Base-by-base conservation (phyloP, 2,797 vertebrate species). In the Lutjanus campechanus region DNA sequence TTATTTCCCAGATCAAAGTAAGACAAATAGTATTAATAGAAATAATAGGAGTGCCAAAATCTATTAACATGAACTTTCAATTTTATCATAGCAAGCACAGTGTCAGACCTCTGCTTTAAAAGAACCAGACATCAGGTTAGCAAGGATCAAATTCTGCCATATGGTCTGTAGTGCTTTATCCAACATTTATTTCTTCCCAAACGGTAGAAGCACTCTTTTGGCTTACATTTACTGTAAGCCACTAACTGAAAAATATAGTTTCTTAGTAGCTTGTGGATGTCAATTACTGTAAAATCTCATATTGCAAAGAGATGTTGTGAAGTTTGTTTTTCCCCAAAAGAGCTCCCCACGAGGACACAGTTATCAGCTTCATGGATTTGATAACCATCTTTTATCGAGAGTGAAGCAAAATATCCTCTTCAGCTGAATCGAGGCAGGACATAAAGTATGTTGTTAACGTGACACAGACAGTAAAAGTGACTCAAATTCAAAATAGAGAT, bases 401-500 rank as follows among this genome's bases (percentile, higher is more conserved):
- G 5, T 16, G 19, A 74, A 70, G 25, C 16, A 25, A 73, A 71
- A 47, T 17, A 44, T 64, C 20, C 20, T 56, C 17, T 62, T 61
- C 25, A 29, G 1, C 22, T 41, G 43, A 11, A 68, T 59, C 0
- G 13, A 66, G 19, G 49, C 55, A 55, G 69, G 11, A 61, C 43
- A 41, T 53, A 19, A 76, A 69, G 44, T 10, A 63, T 62, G 49
- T 54, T 62, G 63, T 78, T 3, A 49, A 56, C 0, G 2, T 0
- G 6, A n/a, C 3, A 11, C 25, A 69, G 80, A 70, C 29, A 1
- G 3, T 40, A 60, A 44, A 55, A n/a, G 58, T 47, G 68, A 77
- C 29, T 78, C 11, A 22, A 79, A 78, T 49, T 71, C 17, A 70
- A 89, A 80, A 69, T 25, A 3, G 15, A 71, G 50, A 76, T 66